These are phyloP conservation scores for Cavia aperea DNA, from an alignment of 2,113 vertebrate genomes.

Conservation along the genomic window DNA sequence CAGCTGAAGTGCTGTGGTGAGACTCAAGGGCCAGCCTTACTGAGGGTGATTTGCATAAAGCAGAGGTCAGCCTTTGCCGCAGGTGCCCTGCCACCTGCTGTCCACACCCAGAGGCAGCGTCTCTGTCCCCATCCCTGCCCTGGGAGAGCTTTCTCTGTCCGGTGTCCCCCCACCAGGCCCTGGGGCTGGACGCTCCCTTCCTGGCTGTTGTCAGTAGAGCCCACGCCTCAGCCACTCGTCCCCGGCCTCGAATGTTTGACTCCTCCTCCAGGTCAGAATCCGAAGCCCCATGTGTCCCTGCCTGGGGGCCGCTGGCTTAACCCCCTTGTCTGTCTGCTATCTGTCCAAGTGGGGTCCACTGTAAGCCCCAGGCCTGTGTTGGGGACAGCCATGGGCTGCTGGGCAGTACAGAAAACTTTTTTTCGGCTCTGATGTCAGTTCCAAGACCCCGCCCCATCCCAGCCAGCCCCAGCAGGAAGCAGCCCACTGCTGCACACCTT, in stretches of 20 bases:
- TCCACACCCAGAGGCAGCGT: accelerated
- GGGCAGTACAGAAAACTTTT: background rate
- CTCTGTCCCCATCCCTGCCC: accelerated
- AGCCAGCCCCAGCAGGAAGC: background rate
- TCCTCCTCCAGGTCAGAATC: background rate
- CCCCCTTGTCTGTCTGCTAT: too few species aligned
- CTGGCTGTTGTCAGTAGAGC: too few species aligned
- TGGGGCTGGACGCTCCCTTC: background rate
- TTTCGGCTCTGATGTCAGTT: accelerated
- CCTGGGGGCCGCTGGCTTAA: background rate
- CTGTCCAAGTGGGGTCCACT: accelerated
- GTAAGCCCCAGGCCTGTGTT: background rate
- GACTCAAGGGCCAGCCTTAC: background rate
- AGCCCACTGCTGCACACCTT: background rate
- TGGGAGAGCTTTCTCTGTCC: background rate
- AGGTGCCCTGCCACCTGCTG: too few species aligned
- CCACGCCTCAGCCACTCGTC: accelerated
- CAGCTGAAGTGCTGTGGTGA: background rate
- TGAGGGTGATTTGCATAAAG: background rate
- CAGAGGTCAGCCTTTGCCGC: background rate
- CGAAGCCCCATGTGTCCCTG: background rate
- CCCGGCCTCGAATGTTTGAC: accelerated
- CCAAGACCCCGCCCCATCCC: background rate
- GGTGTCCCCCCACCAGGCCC: background rate
- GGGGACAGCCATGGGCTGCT: accelerated